Evolutionary conservation across 2,113 vertebrate species (phyloP).

Genomic region (Oostethus manadensis): DNA sequence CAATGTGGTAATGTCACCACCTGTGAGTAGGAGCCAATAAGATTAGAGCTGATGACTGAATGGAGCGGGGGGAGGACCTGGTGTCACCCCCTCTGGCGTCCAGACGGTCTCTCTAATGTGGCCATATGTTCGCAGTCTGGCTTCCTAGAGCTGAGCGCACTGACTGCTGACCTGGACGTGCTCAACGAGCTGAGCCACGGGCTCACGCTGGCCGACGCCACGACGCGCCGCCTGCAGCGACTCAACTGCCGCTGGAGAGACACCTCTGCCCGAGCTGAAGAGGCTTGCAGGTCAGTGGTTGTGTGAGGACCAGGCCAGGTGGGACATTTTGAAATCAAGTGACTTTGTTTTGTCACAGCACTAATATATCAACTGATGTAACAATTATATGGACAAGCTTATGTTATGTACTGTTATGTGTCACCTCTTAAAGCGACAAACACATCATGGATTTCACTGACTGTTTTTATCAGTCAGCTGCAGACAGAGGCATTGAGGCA

Average conservation of each 20-base stretch:
- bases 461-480: slow-evolving; percentile 67
- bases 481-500: slow-evolving; percentile 69
- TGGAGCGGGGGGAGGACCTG: too few relatives aligned
- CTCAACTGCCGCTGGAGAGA: slow-evolving; percentile 78
- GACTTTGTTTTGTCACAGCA: too few relatives aligned
- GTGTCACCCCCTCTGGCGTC: too few relatives aligned
- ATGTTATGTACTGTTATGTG: too few relatives aligned
- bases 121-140: slow-evolving; percentile 61
- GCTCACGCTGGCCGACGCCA: slow-evolving; percentile 72
- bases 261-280: slow-evolving; percentile 69
- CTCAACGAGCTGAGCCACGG: slow-evolving; percentile 82
- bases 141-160: slow-evolving; percentile 71
- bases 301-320: background rate
- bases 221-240: slow-evolving; percentile 69
- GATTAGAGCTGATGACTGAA: too few relatives aligned
- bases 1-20: too few relatives aligned
- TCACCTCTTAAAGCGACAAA: too few relatives aligned
- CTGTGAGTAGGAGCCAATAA: too few relatives aligned
- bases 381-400: background rate
- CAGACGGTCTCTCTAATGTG: too few relatives aligned
- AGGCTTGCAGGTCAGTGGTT: slow-evolving; percentile 77
- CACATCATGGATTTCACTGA: background rate
- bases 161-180: slow-evolving; percentile 77
- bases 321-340: background rate
- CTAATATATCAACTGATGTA: background rate